Evolutionary conservation across 1,140 invertebrate genomes (phyloP).

Genomic region (Acromyrmex charruanus): DNA sequence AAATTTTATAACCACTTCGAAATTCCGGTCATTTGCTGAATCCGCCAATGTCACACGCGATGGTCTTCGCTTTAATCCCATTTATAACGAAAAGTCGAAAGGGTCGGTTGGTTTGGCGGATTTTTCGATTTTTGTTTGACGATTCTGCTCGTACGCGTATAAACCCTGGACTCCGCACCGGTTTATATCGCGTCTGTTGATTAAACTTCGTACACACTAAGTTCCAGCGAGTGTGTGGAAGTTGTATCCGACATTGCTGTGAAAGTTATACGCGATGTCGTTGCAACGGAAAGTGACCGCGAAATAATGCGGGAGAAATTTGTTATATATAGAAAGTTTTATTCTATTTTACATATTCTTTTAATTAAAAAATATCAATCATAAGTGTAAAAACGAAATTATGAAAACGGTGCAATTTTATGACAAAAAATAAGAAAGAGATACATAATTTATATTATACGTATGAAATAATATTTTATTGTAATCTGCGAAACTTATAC

Average conservation of each 20-base stretch:
- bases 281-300: neutral
- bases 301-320: constrained; percentile 22
- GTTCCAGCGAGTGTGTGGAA: neutral
- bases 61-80: constrained; percentile 60
- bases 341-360: neutral
- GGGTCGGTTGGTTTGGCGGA: constrained; percentile 3
- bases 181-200: constrained; percentile 55
- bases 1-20: constrained; percentile 75
- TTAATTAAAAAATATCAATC: neutral
- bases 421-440: neutral
- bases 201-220: constrained; percentile 44
- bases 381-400: neutral
- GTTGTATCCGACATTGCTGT: constrained; percentile 17
- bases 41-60: constrained; percentile 41
- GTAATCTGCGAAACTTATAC: neutral
- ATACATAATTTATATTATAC: constrained; percentile 7
- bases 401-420: neutral
- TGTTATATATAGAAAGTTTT: neutral
- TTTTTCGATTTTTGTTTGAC: constrained; percentile 42
- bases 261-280: constrained; percentile 15
- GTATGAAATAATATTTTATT: neutral
- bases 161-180: constrained; percentile 27
- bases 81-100: constrained; percentile 22
- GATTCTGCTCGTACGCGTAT: constrained; percentile 11
- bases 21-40: constrained; percentile 70